Percentiles rank a stretch among this genome's conserved stretches.
These are phyloP conservation scores for Entomyzon cyanotis DNA, from an alignment of 2,113 vertebrate genomes.

Conservation along the genomic window DNA sequence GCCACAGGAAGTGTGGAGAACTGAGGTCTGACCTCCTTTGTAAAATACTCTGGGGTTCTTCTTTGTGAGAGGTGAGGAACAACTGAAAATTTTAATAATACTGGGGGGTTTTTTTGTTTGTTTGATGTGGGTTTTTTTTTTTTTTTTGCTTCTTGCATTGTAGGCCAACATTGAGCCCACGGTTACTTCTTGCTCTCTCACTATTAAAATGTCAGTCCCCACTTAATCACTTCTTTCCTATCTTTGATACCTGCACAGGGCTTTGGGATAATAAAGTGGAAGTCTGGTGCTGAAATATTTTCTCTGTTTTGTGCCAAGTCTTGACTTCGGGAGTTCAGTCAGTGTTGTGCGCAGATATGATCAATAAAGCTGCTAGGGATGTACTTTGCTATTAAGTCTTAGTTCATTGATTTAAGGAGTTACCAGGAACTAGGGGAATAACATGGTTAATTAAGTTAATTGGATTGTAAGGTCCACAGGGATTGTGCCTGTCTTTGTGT, in stretches of 20 bases:
- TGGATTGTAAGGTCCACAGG: not conserved
- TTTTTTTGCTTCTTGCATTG: not conserved
- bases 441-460: conserved; percentile 62
- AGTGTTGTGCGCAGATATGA: not conserved
- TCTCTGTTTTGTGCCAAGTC: not conserved
- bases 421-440: conserved; percentile 26
- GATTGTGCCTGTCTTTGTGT: not conserved
- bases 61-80: not conserved
- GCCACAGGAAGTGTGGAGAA: not conserved
- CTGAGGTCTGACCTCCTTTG: not conserved
- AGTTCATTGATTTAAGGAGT: conserved; percentile 46
- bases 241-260: not conserved
- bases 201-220: not conserved
- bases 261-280: not conserved
- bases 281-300: not conserved
- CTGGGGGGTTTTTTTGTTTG: too few species aligned
- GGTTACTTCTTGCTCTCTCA: not conserved
- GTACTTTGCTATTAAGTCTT: conserved; percentile 22
- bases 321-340: not conserved
- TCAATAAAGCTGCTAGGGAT: conserved; percentile 40
- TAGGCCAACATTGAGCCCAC: not conserved
- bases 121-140: too few species aligned
- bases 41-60: not conserved
- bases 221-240: not conserved
- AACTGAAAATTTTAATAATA: not conserved